Evolutionary conservation across 2,888 invertebrate species (phyloP).

Genomic region (Villa cingulata): DNA sequence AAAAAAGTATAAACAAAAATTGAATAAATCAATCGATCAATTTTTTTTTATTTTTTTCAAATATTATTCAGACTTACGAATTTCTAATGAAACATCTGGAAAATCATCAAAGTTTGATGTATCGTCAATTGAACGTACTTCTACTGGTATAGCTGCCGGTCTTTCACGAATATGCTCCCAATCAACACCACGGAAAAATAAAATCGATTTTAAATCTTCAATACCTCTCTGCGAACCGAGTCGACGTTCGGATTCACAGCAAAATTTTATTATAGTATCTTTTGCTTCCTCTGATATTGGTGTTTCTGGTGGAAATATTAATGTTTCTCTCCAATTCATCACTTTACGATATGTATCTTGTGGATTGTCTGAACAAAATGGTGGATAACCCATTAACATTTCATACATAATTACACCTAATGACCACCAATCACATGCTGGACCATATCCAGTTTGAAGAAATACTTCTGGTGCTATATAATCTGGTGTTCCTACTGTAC

Average conservation of each 20-base stretch:
- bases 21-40: too few relatives aligned
- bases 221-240: conserved; percentile 80
- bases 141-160: conserved; percentile 94
- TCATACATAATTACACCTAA: conserved; percentile 99
- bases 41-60: neutral
- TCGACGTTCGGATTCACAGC: conserved; percentile 90
- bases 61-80: conserved; percentile 86
- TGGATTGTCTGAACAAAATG: conserved; percentile 90
- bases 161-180: conserved; percentile 98
- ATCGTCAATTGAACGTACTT: conserved; percentile 97
- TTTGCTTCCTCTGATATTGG: conserved; percentile 97
- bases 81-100: conserved; percentile 96
- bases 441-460: conserved; percentile 93
- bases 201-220: conserved; percentile 82
- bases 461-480: conserved; percentile 99
- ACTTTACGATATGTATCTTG: conserved; percentile 57
- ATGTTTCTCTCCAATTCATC: conserved; percentile 98
- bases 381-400: conserved; percentile 99
- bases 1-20: conserved; percentile 3
- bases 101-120: conserved; percentile 99
- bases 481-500: conserved; percentile 95
- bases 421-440: conserved; percentile 99
- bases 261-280: conserved; percentile 90
- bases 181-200: conserved; percentile 94
- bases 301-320: conserved; percentile 97